Conservation (phyloP, 2,797 vertebrate species). For the Rhadinocentrus ornatus region DNA sequence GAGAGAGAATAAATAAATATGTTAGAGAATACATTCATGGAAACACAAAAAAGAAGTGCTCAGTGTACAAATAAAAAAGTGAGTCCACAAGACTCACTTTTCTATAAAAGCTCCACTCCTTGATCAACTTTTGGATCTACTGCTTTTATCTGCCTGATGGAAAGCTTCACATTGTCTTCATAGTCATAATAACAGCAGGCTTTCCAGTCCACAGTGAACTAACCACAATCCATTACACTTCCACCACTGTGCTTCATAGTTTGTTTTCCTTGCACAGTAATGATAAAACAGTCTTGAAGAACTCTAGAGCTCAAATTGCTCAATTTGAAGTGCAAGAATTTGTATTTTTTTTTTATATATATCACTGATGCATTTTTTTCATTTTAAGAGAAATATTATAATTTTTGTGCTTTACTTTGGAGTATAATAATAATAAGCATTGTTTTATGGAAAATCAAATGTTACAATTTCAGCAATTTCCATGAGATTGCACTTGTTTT, state of each 20-base stretch:
- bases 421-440: neutral
- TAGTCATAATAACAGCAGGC: neutral
- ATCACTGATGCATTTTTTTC: neutral
- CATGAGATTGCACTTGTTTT: neutral
- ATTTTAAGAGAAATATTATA: neutral
- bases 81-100: neutral
- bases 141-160: neutral
- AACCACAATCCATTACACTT: neutral
- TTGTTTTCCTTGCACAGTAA: neutral
- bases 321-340: neutral
- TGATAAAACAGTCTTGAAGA: neutral
- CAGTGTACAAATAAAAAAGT: no score
- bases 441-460: neutral
- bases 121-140: neutral
- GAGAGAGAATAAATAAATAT: no score
- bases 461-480: neutral
- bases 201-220: neutral
- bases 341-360: neutral
- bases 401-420: neutral
- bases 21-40: no score
- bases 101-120: neutral
- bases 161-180: neutral
- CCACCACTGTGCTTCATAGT: neutral
- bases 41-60: no score
- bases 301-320: neutral